Evolutionary conservation across 2,797 vertebrate species (phyloP).

Genomic region (Micrastur ruficollis): DNA sequence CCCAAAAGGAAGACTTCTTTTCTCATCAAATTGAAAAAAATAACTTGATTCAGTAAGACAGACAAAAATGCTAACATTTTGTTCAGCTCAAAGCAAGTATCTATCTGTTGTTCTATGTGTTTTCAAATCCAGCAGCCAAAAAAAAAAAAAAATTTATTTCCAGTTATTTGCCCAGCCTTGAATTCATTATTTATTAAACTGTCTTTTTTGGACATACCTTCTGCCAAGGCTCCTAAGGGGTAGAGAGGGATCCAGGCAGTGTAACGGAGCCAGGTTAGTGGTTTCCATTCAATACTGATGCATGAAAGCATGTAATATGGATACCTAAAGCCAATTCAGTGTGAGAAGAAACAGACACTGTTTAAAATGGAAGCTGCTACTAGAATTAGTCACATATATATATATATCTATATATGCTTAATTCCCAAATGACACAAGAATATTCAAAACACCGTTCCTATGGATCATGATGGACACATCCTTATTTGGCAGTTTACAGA

Average conservation of each 20-base stretch:
- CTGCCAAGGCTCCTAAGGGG: constrained; percentile 88
- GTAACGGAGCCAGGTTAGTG: constrained; percentile 94
- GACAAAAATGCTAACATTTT: not conserved
- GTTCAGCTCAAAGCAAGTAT: not conserved
- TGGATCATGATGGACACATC: not conserved
- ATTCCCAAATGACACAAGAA: not conserved
- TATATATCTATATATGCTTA: not conserved
- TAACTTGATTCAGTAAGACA: not conserved
- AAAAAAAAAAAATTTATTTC: not conserved
- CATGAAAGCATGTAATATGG: constrained; percentile 95
- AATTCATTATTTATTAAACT: not conserved
- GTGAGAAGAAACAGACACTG: not conserved
- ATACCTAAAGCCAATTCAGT: constrained; percentile 78
- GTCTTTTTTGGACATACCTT: constrained; percentile 80
- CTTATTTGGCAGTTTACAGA: not conserved
- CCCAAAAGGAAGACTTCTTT: not conserved
- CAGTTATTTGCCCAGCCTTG: not conserved
- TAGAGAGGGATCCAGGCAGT: constrained; percentile 93
- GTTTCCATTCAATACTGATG: constrained; percentile 90
- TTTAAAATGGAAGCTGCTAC: not conserved
- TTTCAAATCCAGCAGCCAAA: not conserved
- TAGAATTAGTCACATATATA: not conserved
- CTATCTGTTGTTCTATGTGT: not conserved
- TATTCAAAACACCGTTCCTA: not conserved
- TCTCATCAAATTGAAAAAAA: not conserved